These are phyloP conservation scores for Dryococelus australis DNA, from an alignment of 2,888 invertebrate species.

Conservation along the genomic window DNA sequence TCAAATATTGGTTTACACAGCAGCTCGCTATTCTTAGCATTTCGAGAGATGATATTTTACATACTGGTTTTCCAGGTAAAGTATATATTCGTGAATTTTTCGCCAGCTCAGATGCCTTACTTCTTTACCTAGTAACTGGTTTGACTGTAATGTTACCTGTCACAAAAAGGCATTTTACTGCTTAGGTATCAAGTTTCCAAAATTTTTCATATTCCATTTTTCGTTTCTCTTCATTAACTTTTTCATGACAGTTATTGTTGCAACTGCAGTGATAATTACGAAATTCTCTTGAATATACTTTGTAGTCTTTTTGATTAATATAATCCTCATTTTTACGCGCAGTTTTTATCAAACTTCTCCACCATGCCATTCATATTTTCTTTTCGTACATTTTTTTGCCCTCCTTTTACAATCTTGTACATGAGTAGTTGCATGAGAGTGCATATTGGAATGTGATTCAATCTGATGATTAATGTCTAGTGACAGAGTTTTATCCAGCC, in stretches of 20 bases:
- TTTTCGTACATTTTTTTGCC: no score
- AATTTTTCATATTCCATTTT: no score
- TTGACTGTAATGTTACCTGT: background rate
- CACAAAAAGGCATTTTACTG: slow-evolving; percentile 9
- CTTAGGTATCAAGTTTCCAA: background rate
- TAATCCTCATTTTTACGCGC: no score
- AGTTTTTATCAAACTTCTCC: no score
- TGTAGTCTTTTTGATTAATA: no score
- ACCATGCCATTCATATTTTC: no score
- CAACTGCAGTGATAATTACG: no score
- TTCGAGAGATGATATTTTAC: background rate
- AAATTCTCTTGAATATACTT: no score
- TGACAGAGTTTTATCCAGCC: background rate
- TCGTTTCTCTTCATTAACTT: no score
- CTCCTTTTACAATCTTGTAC: no score
- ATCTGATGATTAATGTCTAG: background rate
- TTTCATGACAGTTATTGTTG: no score
- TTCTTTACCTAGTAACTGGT: background rate
- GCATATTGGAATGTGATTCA: background rate
- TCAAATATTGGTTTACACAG: background rate
- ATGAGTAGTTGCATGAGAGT: background rate
- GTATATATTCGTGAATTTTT: background rate
- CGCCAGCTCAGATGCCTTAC: background rate
- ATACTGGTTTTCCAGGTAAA: background rate
- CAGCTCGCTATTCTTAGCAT: background rate